These are phyloP conservation scores for Dermatemys mawii DNA, from an alignment of 2,113 vertebrate genomes.

Conservation along the genomic window DNA sequence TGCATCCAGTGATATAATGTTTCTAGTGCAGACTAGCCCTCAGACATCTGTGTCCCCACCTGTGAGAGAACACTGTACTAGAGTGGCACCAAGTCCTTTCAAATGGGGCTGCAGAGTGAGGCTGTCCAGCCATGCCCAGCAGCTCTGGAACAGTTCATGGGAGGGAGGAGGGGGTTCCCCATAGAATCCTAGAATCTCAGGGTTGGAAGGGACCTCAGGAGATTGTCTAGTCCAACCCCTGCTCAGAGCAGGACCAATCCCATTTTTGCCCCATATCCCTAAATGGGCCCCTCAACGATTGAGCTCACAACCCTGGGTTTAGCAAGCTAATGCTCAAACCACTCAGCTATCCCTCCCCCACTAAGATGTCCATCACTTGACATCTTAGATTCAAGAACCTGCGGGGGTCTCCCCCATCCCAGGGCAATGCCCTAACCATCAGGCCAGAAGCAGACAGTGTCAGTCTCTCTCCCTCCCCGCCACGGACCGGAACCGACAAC, in stretches of 20 bases:
- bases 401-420: background rate
- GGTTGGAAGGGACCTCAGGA: too few species aligned
- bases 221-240: too few species aligned
- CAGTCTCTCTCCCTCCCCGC: background rate
- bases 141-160: background rate
- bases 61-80: background rate
- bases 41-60: background rate
- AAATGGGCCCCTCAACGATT: too few species aligned
- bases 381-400: background rate
- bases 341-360: too few species aligned
- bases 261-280: too few species aligned
- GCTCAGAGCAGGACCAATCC: too few species aligned
- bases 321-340: too few species aligned
- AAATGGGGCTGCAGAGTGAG: background rate
- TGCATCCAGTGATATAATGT: too few species aligned
- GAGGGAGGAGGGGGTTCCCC: background rate
- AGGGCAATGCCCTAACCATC: background rate
- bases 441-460: background rate
- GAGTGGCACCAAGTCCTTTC: background rate
- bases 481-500: background rate
- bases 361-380: background rate
- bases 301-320: too few species aligned
- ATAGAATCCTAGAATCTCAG: too few species aligned
- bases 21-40: too few species aligned
- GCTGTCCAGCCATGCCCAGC: background rate